phyloP scores from a whole-genome alignment of 2,888 invertebrate species.

The Protophormia terraenovae region DNA sequence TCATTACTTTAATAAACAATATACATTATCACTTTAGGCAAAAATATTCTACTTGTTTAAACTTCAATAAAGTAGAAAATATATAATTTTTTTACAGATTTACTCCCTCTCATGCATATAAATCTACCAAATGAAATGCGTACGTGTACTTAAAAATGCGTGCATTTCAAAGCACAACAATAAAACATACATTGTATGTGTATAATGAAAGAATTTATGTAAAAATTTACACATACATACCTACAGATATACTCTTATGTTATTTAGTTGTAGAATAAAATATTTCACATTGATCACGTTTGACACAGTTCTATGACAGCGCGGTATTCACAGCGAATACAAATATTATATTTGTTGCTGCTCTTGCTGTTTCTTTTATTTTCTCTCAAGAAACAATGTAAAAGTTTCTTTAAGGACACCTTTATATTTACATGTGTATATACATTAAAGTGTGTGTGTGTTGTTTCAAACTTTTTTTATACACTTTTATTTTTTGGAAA shows the following conservation, averaged over 20 bases:
- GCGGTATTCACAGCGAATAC: constrained; percentile 1
- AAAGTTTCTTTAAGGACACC: constrained; percentile 22
- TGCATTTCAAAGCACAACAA: background rate
- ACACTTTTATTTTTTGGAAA: background rate
- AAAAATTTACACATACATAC: background rate
- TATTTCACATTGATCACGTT: constrained; percentile 48
- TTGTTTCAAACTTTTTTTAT: background rate
- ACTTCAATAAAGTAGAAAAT: background rate
- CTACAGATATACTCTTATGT: no score
- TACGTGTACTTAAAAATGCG: background rate
- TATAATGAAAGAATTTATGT: background rate
- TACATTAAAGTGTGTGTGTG: background rate
- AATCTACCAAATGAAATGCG: background rate
- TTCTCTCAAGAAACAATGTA: background rate
- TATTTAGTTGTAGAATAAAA: background rate
- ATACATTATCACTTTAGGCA: no score
- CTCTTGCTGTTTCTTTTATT: no score
- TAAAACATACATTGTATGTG: background rate
- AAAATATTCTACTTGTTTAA: background rate
- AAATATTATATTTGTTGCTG: constrained; percentile 15
- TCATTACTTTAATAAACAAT: no score
- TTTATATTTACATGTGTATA: background rate
- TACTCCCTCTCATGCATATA: background rate
- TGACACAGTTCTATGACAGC: constrained; percentile 53
- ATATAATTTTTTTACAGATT: background rate